Conservation (phyloP, 1,140 invertebrate species). For the Limonius californicus region DNA sequence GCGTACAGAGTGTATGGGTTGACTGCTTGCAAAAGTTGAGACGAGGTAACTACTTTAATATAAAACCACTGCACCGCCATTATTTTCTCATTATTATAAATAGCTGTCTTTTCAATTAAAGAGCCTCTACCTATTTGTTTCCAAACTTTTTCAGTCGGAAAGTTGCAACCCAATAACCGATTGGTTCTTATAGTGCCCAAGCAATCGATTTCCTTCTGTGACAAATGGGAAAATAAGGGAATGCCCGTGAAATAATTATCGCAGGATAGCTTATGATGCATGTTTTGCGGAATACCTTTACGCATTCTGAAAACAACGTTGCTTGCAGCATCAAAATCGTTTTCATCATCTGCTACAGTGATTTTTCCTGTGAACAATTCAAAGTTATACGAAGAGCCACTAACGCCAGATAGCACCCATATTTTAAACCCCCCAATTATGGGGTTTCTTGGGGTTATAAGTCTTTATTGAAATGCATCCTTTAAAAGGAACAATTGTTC, state of each 20-base stretch:
- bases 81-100: conserved; percentile 12
- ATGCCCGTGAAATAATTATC: conserved; percentile 43
- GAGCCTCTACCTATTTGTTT: conserved; percentile 6
- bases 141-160: background rate
- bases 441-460: conserved; percentile 40
- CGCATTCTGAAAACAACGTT: conserved; percentile 37
- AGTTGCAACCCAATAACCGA: background rate
- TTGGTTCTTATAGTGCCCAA: conserved; percentile 9
- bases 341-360: conserved; percentile 27
- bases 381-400: conserved; percentile 34
- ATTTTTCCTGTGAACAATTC: conserved; percentile 36
- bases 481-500: conserved; percentile 41
- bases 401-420: conserved; percentile 37
- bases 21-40: conserved; percentile 41
- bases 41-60: conserved; percentile 31
- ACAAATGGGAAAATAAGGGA: conserved; percentile 4
- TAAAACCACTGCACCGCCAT: conserved; percentile 22
- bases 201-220: background rate
- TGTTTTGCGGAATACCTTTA: conserved; percentile 30
- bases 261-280: conserved; percentile 44
- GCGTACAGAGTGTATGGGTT: conserved; percentile 37
- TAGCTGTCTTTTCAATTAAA: background rate
- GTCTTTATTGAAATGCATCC: conserved; percentile 32
- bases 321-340: conserved; percentile 37
- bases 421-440: conserved; percentile 44